phyloP scores from a whole-genome alignment of 2,888 invertebrate species.

The Drosophila suboccidentalis region DNA sequence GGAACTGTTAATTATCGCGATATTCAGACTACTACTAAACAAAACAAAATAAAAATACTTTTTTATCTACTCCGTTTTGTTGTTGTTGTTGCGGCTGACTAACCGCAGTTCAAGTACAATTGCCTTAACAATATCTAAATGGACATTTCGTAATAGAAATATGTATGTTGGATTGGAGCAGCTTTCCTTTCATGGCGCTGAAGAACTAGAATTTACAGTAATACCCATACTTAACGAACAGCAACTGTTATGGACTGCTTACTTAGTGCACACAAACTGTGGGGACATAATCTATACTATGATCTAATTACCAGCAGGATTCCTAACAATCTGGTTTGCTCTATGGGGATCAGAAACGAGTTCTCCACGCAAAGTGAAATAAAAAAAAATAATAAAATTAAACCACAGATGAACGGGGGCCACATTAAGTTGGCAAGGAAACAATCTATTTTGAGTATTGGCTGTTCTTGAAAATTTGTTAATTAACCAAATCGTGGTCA shows the following conservation, averaged over 20 bases:
- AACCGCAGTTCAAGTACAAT: background rate
- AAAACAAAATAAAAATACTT: slow-evolving; percentile 21
- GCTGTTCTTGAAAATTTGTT: slow-evolving; percentile 71
- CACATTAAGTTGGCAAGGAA: slow-evolving; percentile 9
- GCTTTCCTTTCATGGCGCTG: slow-evolving; percentile 33
- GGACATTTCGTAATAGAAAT: slow-evolving; percentile 9
- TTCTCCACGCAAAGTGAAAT: slow-evolving; percentile 2
- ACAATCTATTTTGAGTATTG: slow-evolving; percentile 27
- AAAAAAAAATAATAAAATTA: slow-evolving; percentile 1
- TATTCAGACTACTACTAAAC: slow-evolving; percentile 7
- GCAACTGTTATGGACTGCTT: slow-evolving; percentile 34
- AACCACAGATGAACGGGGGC: background rate
- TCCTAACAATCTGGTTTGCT: slow-evolving; percentile 35
- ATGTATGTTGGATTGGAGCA: slow-evolving; percentile 2
- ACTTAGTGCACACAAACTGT: slow-evolving; percentile 12
- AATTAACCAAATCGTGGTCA: slow-evolving; percentile 67
- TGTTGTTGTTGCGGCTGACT: background rate
- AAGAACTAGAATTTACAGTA: slow-evolving; percentile 56
- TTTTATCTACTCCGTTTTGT: background rate
- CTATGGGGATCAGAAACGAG: slow-evolving; percentile 1
- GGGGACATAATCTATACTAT: slow-evolving; percentile 37
- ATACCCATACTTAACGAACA: slow-evolving; percentile 16
- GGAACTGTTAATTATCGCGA: slow-evolving; percentile 14
- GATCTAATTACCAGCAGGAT: slow-evolving; percentile 54
- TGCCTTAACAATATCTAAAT: slow-evolving; percentile 8